Evolutionary conservation across 2,797 vertebrate genomes (phyloP).

Genomic region (Pipistrellus nathusii): DNA sequence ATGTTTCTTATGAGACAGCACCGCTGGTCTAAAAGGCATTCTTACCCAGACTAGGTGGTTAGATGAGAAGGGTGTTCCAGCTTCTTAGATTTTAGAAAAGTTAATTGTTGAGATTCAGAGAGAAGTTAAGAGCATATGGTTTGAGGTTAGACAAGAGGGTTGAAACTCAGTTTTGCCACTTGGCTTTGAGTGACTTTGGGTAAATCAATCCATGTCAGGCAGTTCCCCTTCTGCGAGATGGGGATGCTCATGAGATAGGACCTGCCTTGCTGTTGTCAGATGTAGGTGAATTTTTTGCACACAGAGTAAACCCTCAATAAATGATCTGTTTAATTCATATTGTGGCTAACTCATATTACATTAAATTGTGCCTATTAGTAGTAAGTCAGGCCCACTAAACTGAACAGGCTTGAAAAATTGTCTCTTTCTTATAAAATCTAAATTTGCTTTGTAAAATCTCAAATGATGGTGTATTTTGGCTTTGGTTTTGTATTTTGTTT

Average conservation of each 20-base stretch:
- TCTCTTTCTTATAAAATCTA: neutral
- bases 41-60: neutral
- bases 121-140: neutral
- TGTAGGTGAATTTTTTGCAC: neutral
- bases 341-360: neutral
- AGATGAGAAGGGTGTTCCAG: neutral
- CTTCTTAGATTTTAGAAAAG: neutral
- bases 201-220: neutral
- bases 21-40: neutral
- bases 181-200: neutral
- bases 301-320: neutral
- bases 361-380: neutral
- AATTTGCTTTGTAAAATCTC: constrained; percentile 5
- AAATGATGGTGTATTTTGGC: neutral
- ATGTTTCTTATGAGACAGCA: neutral
- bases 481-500: too few species aligned
- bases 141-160: neutral
- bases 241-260: neutral
- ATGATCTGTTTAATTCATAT: neutral
- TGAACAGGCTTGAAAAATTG: neutral
- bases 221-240: neutral
- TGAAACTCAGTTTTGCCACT: neutral
- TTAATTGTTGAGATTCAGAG: neutral
- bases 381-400: neutral
- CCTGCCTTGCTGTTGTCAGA: neutral